Evolutionary conservation across 2,888 invertebrate species (phyloP), one percentile per base, ranked within the genome.

Genomic region (Melolontha melolontha): DNA sequence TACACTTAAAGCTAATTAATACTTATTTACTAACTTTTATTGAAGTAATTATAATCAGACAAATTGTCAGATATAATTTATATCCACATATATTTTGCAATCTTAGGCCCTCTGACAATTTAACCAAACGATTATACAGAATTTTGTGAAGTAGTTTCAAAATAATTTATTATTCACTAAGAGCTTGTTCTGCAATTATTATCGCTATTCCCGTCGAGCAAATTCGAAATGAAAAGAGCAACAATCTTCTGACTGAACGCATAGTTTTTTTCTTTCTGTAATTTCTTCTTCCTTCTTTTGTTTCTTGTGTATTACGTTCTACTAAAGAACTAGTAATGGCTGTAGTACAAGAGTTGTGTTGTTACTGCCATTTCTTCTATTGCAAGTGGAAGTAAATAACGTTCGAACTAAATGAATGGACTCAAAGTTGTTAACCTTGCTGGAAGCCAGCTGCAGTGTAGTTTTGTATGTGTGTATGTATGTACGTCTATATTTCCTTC

Each of bases 381-480:
- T 59, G 12, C 29, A 59, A 16, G 44, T 59, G 44, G 42, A 59
- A 47, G 39, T 63, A 59, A 14, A 63, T 50, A 63, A 49, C 65
- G 65, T 44, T 62, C 57, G 39, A 54, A 64, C 55, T 34, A 70
- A 70, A 66, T 67, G 66, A 69, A 69, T 68, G 64, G 66, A 69
- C 63, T 44, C 50, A 50, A 71, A 69, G 68, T 69, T 67, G 71
- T 71, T 71, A 71, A 66, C 71, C 71, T 71, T 71, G 71, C 69
- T 66, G 59, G 59, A 42, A 57, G 66, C 59, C 66, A 66, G 66
- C 66, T 66, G 66, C 66, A 50, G 50, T 50, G 54, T 44, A 51
- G 34, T 34, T 6, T 34, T 34, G 16, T 39, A 41, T 39, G 29
- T 29, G 6, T 29, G 29, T 29, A 29, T n/a, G 59, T 44, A 8